Evolutionary conservation across 2,797 vertebrate genomes (phyloP), one percentile per base, ranked within the genome.

Genomic region (Cryptoprocta ferox): DNA sequence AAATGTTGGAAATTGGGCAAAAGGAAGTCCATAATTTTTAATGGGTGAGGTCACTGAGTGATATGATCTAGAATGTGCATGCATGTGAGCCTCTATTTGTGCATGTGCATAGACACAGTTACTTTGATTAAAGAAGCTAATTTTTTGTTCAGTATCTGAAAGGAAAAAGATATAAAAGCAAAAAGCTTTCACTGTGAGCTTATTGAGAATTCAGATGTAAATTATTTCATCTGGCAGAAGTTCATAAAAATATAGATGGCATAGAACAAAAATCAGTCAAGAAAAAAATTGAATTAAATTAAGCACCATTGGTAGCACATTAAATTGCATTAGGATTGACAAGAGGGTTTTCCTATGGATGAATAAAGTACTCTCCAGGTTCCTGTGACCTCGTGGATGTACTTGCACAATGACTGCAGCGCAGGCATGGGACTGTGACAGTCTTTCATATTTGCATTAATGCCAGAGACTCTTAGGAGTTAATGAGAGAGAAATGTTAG

Each of bases 261-360:
- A 39, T 50, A 81, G 88, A 94, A 95, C 68, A 97, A 96, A 98
- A 97, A 75, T 90, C 87, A 96, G 91, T 96, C 89, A 96, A 92
- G 94, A 96, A 97, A 98, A 96, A 89, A 90, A 97, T n/a, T 95
- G 80, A 96, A 92, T 97, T 96, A 92, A 96, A 97, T 96, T 92
- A 97, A 94, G 81, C 86, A 97, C 80, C 87, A 76, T 63, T 78
- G 59, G 30, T 45, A 95, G 91, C 63, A 92, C 45, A 89, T 97
- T 98, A 94, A 96, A 84, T 89, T 86, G 26, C 82, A 96, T 97
- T 91, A 96, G 85, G 84, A 97, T 80, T 94, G 92, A 95, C 95
- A 96, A 65, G 76, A 95, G 45, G 50, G 50, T 50, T 97, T 96
- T 95, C 73, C 45, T 86, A 6, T 35, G 35, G 48, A 76, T 66